Percentiles rank a stretch among this genome's conserved stretches.
Evolutionary conservation across 2,888 invertebrate genomes (phyloP).

Genomic region (Spatulosminthurus flaviceps): DNA sequence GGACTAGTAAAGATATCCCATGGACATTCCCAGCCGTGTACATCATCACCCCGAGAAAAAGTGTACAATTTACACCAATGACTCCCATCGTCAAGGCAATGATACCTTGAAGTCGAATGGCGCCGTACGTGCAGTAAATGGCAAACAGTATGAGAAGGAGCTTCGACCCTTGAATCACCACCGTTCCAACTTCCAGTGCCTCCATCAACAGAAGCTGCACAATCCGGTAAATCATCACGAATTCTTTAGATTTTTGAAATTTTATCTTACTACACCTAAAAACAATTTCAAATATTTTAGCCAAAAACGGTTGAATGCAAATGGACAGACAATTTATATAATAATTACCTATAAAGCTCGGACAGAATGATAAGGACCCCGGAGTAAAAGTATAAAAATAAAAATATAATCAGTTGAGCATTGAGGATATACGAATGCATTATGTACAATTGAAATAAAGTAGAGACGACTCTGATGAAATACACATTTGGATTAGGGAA

Average conservation of each 20-base stretch:
- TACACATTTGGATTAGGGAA: background rate
- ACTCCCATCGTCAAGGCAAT: conserved; percentile 13
- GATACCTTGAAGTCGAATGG: background rate
- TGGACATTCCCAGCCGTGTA: background rate
- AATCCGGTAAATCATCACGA: background rate
- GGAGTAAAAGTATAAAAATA: too few relatives aligned
- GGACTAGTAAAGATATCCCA: background rate
- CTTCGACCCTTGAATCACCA: background rate
- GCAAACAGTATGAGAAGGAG: background rate
- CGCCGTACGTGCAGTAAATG: conserved; percentile 11
- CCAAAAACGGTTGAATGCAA: too few relatives aligned
- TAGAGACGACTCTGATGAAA: background rate
- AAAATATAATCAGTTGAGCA: too few relatives aligned
- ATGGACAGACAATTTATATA: too few relatives aligned
- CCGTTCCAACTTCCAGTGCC: background rate
- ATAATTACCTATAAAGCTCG: too few relatives aligned
- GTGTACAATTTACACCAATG: background rate
- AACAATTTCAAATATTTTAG: too few relatives aligned
- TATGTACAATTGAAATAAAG: background rate
- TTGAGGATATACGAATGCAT: background rate
- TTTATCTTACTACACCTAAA: too few relatives aligned
- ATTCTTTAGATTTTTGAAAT: too few relatives aligned
- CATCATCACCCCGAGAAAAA: background rate
- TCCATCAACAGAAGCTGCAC: background rate
- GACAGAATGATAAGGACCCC: too few relatives aligned